A percentile compares a stretch with the other conserved stretches of the same genome.
Evolutionary conservation across 1,140 invertebrate genomes (phyloP).

Genomic region (Pseudoatta argentina): DNA sequence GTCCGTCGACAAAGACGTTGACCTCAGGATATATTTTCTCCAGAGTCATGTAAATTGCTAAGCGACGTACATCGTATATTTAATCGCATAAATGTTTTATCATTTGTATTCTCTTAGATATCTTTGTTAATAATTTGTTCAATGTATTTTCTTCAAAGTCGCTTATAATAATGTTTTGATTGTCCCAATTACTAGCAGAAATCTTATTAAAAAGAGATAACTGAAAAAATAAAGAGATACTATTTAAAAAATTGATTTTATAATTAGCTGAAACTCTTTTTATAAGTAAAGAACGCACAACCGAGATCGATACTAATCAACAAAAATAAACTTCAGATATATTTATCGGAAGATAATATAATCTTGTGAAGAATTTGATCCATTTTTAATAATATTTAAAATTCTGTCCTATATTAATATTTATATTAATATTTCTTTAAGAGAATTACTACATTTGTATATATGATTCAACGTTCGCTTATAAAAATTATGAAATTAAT

Average conservation of each 20-base stretch:
- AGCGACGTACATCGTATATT: not conserved
- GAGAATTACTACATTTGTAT: not conserved
- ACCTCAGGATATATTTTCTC: constrained; percentile 47
- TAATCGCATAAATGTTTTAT: not conserved
- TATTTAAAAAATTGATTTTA: not conserved
- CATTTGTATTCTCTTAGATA: not conserved
- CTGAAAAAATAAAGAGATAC: not conserved
- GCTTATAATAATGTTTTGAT: not conserved
- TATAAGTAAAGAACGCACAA: not conserved
- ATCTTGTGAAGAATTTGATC: not conserved
- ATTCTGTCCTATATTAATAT: not conserved
- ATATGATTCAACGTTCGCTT: not conserved
- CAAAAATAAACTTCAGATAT: not conserved
- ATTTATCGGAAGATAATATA: not conserved
- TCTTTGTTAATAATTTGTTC: not conserved
- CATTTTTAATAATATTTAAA: constrained; percentile 11
- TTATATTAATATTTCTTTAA: not conserved
- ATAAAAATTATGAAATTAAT: not conserved
- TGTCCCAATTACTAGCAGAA: not conserved
- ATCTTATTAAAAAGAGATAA: not conserved
- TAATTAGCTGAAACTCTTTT: not conserved
- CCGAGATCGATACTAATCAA: not conserved
- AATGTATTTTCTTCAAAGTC: not conserved
- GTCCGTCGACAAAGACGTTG: constrained; percentile 73
- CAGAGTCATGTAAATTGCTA: not conserved